Evolutionary conservation across 2,888 invertebrate genomes (phyloP).

Genomic region (Diaperis boleti): DNA sequence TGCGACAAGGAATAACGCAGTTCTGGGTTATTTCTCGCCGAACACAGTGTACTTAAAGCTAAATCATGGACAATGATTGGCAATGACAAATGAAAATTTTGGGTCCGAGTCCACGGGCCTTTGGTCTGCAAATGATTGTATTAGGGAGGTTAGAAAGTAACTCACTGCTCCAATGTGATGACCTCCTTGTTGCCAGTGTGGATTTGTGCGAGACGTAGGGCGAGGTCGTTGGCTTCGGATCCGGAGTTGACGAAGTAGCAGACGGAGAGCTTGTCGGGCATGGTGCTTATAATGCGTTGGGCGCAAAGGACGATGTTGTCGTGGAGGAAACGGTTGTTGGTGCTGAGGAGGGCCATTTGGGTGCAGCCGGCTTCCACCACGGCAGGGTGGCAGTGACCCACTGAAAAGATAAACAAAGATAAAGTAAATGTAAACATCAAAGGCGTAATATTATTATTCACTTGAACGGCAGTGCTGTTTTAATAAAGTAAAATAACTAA

Average conservation of each 20-base stretch:
- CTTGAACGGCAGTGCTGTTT: too few species aligned
- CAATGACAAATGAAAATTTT: conserved; percentile 18
- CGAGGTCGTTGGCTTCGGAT: conserved; percentile 98
- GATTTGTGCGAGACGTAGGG: conserved; percentile 88
- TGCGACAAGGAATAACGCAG: conserved; percentile 22
- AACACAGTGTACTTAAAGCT: conserved; percentile 23
- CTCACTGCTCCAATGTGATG: conserved; percentile 97
- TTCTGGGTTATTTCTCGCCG: conserved; percentile 32
- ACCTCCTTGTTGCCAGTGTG: conserved; percentile 92
- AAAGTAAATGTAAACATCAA: neutral
- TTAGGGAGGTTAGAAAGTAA: conserved; percentile 55
- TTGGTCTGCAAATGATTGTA: conserved; percentile 34
- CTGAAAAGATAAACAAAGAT: conserved; percentile 68
- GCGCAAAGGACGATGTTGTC: conserved; percentile 95
- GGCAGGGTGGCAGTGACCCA: conserved; percentile 97
- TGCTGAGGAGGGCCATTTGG: conserved; percentile 93
- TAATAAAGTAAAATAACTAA: too few species aligned
- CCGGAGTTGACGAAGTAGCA: conserved; percentile 99
- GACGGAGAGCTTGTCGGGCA: conserved; percentile 89
- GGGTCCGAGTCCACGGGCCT: conserved; percentile 40
- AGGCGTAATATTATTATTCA: neutral
- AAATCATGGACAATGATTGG: conserved; percentile 7
- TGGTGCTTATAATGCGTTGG: conserved; percentile 81
- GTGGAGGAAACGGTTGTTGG: conserved; percentile 96
- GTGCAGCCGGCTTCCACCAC: conserved; percentile 91